Evolutionary conservation across 2,797 vertebrate species (phyloP), one percentile per base, ranked within the genome.

Genomic region (Pangasius sanitwongsei): DNA sequence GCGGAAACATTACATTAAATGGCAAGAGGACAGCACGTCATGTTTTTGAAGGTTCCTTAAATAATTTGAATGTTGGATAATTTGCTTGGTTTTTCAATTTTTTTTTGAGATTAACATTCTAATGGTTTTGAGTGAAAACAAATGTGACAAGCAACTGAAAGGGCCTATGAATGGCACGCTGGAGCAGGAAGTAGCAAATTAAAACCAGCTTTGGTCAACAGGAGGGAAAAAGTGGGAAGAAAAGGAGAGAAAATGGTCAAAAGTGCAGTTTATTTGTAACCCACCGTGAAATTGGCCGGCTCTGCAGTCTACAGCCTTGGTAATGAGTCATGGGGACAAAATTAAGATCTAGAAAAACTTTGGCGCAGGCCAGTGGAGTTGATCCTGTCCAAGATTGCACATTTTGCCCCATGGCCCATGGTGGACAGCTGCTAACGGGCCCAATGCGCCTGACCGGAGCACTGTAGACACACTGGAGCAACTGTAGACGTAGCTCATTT

Each of bases 1-100:
- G 95, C 95, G 96, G 96, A 97, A 97, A 96, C 95, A 94, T 97
- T 96, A 95, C 96, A 96, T 97, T 96, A 96, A 96, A 96, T 94
- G 93, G 92, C 92, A 93, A 92, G 92, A 93, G 92, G 89, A 93
- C 91, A 86, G 92, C 93, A 53, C 92, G 92, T 92, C 89, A 87
- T 86, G 87, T 85, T 91, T 94, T 94, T 95, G 89, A 94, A 95
- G 94, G 93, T 94, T 93, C 92, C 93, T 93, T 90, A 88, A 93
- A 94, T 94, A 93, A 93, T 92, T 94, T 81, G 81, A 88, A 83
- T 92, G 90, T 57, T 81, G 89, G 86, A 77, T 92, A 89, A 65
- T 92, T 89, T 85, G 57, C 88, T 89, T 69, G 65, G 59, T 31
- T 83, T 83, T 63, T 44, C 2, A 0, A 7, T 55, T 61, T 67